These are phyloP conservation scores for Bombus balteatus DNA, from an alignment of 1,140 invertebrate species.

Conservation along the genomic window DNA sequence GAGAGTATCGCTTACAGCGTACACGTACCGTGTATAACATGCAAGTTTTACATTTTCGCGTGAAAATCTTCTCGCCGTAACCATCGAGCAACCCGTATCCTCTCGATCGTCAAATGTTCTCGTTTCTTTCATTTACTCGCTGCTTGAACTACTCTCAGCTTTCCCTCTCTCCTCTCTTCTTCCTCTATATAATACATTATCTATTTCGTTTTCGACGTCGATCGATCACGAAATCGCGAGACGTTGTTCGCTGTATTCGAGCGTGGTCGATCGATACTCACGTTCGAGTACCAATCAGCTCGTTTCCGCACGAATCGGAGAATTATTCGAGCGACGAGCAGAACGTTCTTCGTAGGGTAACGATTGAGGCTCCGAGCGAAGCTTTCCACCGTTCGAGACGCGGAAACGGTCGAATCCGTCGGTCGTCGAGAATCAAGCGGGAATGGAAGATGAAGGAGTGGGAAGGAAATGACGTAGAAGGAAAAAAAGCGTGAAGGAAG, in stretches of 20 bases:
- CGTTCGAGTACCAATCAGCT: constrained; percentile 58
- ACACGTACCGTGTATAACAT: neutral
- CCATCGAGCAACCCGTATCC: too few species aligned
- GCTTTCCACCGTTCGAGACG: constrained; percentile 47
- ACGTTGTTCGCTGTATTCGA: neutral
- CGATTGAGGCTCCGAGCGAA: constrained; percentile 40
- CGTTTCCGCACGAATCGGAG: constrained; percentile 61
- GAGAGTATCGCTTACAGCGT: neutral
- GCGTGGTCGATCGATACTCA: constrained; percentile 27
- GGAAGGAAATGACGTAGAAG: neutral
- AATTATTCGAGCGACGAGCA: constrained; percentile 61
- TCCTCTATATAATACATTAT: neutral
- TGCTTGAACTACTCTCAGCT: neutral
- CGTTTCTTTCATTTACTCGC: neutral
- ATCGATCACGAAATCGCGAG: constrained; percentile 16
- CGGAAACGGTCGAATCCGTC: constrained; percentile 36
- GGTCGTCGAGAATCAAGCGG: constrained; percentile 40
- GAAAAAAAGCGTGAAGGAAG: constrained; percentile 30
- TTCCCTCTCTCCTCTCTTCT: neutral
- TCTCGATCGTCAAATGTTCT: constrained; percentile 10
- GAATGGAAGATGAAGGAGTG: neutral
- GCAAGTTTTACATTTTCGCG: constrained; percentile 17
- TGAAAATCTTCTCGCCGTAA: neutral
- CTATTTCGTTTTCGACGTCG: neutral
- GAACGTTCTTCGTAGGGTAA: constrained; percentile 49